Percentiles rank a stretch among this genome's conserved stretches.
Conservation (phyloP, 2,888 invertebrate species). For the Melinopterus prodromus region DNA sequence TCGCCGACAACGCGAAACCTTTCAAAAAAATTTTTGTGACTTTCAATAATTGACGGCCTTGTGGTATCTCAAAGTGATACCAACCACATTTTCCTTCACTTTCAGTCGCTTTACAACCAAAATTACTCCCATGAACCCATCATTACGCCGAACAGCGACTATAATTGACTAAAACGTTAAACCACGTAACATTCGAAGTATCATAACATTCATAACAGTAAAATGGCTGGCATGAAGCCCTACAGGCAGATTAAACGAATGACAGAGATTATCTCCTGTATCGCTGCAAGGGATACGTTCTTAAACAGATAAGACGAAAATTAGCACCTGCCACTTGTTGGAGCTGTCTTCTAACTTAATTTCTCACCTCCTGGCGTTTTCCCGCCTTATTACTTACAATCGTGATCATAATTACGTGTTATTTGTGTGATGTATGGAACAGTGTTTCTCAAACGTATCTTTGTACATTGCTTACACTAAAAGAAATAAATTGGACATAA, state of each 20-base stretch:
- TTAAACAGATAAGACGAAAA: slow-evolving; percentile 4
- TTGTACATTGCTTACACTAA: no score
- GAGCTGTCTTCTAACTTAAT: neutral
- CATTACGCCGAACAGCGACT: neutral
- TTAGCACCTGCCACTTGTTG: neutral
- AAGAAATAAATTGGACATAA: no score
- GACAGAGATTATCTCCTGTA: neutral
- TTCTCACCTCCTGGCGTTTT: neutral
- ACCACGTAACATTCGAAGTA: neutral
- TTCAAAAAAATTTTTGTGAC: neutral
- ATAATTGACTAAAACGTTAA: neutral
- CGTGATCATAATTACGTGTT: neutral
- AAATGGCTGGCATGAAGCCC: neutral
- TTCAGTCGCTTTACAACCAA: neutral
- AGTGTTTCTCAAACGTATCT: neutral
- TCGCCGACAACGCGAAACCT: no score
- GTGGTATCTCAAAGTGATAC: neutral
- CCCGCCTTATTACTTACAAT: neutral
- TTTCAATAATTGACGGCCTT: neutral
- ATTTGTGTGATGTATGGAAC: neutral
- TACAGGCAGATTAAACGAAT: neutral
- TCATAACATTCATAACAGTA: neutral
- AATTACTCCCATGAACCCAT: neutral
- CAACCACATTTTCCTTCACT: neutral
- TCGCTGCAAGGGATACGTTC: neutral